Conservation (phyloP, 2,113 vertebrate genomes). For the Uria lomvia region DNA sequence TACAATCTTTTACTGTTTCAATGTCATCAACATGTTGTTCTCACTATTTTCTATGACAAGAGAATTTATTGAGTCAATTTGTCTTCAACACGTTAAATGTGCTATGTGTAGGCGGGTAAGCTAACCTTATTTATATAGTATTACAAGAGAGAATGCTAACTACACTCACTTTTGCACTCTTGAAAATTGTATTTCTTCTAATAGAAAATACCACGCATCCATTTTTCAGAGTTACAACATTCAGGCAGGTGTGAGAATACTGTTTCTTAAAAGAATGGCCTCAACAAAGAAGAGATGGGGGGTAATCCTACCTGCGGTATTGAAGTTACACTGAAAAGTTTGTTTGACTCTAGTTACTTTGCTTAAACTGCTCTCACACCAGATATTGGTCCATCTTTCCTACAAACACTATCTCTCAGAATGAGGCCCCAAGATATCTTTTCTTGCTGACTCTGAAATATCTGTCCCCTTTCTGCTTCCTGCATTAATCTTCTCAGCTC, state of each 20-base stretch:
- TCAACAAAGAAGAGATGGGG: neutral
- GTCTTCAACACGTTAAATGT: slow-evolving; percentile 15
- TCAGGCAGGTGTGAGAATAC: neutral
- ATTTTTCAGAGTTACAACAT: neutral
- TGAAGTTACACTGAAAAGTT: neutral
- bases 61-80: slow-evolving; percentile 43
- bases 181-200: neutral
- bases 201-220: neutral
- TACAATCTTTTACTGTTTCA: slow-evolving; percentile 10
- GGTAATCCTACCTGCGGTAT: neutral
- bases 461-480: neutral
- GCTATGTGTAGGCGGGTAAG: neutral
- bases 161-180: neutral
- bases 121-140: slow-evolving; percentile 9
- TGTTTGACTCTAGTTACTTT: neutral
- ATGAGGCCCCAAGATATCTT: neutral
- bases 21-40: slow-evolving; percentile 29
- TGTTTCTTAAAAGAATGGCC: neutral
- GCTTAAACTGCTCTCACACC: neutral
- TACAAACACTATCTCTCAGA: neutral
- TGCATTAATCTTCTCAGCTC: neutral
- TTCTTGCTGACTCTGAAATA: neutral
- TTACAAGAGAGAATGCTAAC: neutral
- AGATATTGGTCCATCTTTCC: neutral
- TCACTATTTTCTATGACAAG: slow-evolving; percentile 17